Conservation (phyloP, 2,113 vertebrate genomes). For the Larimichthys crocea region DNA sequence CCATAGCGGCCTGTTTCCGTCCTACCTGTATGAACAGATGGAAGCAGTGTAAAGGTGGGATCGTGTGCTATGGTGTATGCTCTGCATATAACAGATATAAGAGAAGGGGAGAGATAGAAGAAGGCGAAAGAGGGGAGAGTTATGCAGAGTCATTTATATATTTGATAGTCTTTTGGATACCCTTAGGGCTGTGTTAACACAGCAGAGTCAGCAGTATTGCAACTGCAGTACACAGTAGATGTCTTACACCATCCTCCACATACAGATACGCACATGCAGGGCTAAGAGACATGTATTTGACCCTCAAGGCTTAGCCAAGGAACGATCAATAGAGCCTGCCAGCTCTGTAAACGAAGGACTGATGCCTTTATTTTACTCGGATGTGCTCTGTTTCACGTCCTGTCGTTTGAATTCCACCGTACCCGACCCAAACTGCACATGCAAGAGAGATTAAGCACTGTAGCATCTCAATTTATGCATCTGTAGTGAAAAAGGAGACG, state of each 20-base stretch:
- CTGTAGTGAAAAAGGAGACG: constrained; percentile 31
- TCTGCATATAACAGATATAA: no score
- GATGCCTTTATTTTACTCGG: constrained; percentile 56
- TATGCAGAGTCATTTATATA: constrained; percentile 45
- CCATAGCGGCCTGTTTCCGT: no score
- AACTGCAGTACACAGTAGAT: constrained; percentile 9
- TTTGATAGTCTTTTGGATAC: constrained; percentile 45
- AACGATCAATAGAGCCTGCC: constrained; percentile 50
- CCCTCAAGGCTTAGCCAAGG: constrained; percentile 35
- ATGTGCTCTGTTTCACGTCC: constrained; percentile 33
- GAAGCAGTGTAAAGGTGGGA: no score
- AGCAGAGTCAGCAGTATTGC: constrained; percentile 49
- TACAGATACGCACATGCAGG: constrained; percentile 1
- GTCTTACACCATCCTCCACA: constrained; percentile 1
- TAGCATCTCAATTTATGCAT: constrained; percentile 43
- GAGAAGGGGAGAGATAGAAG: not conserved
- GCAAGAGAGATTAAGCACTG: constrained; percentile 41
- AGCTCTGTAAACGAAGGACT: constrained; percentile 35
- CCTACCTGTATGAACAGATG: no score
- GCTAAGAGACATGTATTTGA: constrained; percentile 18
- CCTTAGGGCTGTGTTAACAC: constrained; percentile 22
- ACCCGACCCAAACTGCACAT: not conserved
- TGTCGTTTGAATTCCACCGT: constrained; percentile 55
- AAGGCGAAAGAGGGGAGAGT: not conserved
- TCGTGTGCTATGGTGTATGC: no score